Evolutionary conservation across 2,888 invertebrate species (phyloP), one percentile per base, ranked within the genome.

Genomic region (Drosophila tripunctata): DNA sequence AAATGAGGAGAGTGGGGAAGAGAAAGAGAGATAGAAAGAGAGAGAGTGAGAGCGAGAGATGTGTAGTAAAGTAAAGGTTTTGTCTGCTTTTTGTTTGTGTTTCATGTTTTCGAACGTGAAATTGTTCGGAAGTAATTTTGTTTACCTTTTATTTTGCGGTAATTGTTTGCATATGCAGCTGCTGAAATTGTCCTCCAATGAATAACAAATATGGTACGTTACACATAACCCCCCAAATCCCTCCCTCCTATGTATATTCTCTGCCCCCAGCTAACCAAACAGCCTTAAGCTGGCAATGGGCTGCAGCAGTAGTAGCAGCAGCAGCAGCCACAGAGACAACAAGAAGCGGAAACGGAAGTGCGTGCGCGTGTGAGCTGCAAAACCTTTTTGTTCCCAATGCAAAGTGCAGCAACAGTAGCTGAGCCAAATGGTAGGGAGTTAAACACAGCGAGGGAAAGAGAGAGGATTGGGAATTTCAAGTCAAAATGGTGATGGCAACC

Each of bases 141-240:
- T 83, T 83, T 83, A 81, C 82, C 81, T 83, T 84, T 87, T 87
- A 83, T 80, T 87, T 80, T 74, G 81, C 67, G 85, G 78, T 84
- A 87, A 87, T 83, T 83, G 82, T 84, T 81, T 81, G 86, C 70
- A 83, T 73, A 76, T 84, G 84, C 75, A 84, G 75, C 84, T 71
- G 77, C 38, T 57, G 65, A 84, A 80, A 78, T 71, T 84, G 84
- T 84, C 75, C 73, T 41, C 56, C 73, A 67, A 70, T 77, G 77
- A 67, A 72, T 71, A 76, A 79, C 67, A 78, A 65, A 74, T 67
- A 68, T 50, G 44, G 4, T 35, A 10, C 14, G 19, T 24, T 27
- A 6, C 24, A 43, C 22, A 15, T 17, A 15, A 1, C 8, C 35
- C 4, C 36, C 8, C 14, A 2, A 14, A 22, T 8, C 14, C 27